A percentile compares a stretch with the other conserved stretches of the same genome.
Evolutionary conservation across 2,113 vertebrate genomes (phyloP).

Genomic region (Lepus americanus): DNA sequence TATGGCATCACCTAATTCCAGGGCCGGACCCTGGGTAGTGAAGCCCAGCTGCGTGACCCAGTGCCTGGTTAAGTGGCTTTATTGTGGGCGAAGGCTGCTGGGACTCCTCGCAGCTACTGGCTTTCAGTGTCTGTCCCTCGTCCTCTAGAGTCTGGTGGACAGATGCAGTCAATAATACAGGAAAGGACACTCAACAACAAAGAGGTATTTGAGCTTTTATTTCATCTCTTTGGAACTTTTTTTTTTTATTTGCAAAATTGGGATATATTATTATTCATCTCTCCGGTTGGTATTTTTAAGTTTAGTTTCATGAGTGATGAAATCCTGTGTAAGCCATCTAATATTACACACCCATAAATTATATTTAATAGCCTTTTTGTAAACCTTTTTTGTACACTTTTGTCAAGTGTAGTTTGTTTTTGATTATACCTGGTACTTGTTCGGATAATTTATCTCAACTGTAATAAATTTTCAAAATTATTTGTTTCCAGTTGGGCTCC

Average conservation of each 20-base stretch:
- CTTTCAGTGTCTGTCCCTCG: slow-evolving; percentile 8
- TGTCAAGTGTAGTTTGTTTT: too few relatives aligned
- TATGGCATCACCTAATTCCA: background rate
- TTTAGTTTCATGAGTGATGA: slow-evolving; percentile 54
- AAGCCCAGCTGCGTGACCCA: background rate
- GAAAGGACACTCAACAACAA: background rate
- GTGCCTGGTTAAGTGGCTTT: background rate
- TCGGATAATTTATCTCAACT: slow-evolving; percentile 55
- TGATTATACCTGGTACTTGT: slow-evolving; percentile 42
- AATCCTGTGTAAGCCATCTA: background rate
- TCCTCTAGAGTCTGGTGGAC: background rate
- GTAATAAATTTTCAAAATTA: slow-evolving; percentile 47
- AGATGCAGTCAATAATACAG: background rate
- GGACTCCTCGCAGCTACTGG: too few relatives aligned
- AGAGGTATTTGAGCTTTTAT: background rate
- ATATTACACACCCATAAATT: background rate
- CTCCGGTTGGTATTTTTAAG: background rate
- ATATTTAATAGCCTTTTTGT: slow-evolving; percentile 19
- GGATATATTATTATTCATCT: background rate
- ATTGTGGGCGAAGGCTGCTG: background rate
- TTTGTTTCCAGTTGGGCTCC: slow-evolving; percentile 56
- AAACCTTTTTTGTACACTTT: background rate
- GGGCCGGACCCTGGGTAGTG: background rate
- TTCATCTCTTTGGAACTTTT: background rate
- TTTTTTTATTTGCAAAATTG: slow-evolving; percentile 38